Evolutionary conservation across 2,113 vertebrate genomes (phyloP), one percentile per base, ranked within the genome.

Genomic region (Fulmarus glacialis): DNA sequence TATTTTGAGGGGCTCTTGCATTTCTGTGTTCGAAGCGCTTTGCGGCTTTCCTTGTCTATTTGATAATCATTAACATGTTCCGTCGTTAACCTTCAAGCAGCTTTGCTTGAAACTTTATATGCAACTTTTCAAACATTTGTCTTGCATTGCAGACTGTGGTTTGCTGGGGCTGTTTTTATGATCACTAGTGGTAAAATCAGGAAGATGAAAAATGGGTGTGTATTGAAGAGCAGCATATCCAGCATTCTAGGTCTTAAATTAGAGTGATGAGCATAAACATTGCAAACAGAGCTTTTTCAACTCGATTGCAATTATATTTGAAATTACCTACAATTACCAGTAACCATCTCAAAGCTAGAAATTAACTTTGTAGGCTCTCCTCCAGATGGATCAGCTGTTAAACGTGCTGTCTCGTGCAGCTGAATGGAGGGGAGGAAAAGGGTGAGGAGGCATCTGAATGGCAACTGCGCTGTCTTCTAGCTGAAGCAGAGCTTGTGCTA

Each of bases 291-390:
- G 98, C 97, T 98, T 98, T 98, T 97, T 84, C 97, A 98, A 98
- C 98, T 98, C 98, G 94, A 99, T 98, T 98, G 98, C 98, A 98
- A 98, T 99, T 98, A 99, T 98, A 98, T 98, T 98, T 98, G 98
- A 99, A 99, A 99, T 99, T 98, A 98, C 98, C 99, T 98, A 98
- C 98, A 99, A 99, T 99, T 99, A 99, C 98, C 98, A 98, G 98
- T 84, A 97, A 98, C 97, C 97, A 92, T 98, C 97, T 98, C 98
- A 98, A 98, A 98, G 98, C 98, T 98, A 99, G 98, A 98, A 98
- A 99, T 99, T 98, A 99, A 98, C 98, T 98, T 98, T 98, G 99
- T 92, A 98, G 98, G 98, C 98, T 98, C 91, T 97, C 95, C 97
- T 99, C 98, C 98, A 98, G 98, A 98, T 97, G 98, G 98, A 98